Percentiles rank a stretch among this genome's conserved stretches.
These are phyloP conservation scores for Limnephilus marmoratus DNA, from an alignment of 2,888 invertebrate genomes.

Conservation along the genomic window DNA sequence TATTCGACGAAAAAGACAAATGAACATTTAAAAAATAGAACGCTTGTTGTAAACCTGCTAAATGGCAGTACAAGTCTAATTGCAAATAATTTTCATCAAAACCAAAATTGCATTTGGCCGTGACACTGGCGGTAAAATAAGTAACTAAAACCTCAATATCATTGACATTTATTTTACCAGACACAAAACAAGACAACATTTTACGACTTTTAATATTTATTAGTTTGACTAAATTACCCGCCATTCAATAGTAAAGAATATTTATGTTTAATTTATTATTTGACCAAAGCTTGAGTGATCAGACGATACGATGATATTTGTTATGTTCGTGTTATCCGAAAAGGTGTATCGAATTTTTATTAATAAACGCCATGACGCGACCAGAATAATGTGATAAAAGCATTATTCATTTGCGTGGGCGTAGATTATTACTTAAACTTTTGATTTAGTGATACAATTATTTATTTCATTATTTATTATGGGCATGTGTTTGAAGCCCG, in stretches of 20 bases:
- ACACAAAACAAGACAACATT: background rate
- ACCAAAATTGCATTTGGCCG: background rate
- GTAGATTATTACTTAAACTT: slow-evolving; percentile 21
- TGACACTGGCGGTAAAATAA: background rate
- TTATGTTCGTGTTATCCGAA: background rate
- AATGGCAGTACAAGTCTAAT: background rate
- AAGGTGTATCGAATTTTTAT: slow-evolving; percentile 25
- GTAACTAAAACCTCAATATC: background rate
- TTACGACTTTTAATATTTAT: background rate
- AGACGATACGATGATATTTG: slow-evolving; percentile 29
- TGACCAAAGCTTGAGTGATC: slow-evolving; percentile 48
- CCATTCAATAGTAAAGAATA: slow-evolving; percentile 51
- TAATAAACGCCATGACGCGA: slow-evolving; percentile 31
- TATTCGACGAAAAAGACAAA: background rate
- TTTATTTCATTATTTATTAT: slow-evolving; percentile 65
- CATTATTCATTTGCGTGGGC: slow-evolving; percentile 31
- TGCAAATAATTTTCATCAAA: background rate
- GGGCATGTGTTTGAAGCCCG: slow-evolving; percentile 43
- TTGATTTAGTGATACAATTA: slow-evolving; percentile 61
- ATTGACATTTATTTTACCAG: background rate
- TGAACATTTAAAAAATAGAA: background rate
- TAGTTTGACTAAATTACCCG: slow-evolving; percentile 37
- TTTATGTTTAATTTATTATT: slow-evolving; percentile 51
- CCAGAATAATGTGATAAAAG: background rate
- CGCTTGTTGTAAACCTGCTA: background rate